A percentile compares a stretch with the other conserved stretches of the same genome.
Conservation (phyloP, 2,797 vertebrate genomes). For the Jordanella pulchra region DNA sequence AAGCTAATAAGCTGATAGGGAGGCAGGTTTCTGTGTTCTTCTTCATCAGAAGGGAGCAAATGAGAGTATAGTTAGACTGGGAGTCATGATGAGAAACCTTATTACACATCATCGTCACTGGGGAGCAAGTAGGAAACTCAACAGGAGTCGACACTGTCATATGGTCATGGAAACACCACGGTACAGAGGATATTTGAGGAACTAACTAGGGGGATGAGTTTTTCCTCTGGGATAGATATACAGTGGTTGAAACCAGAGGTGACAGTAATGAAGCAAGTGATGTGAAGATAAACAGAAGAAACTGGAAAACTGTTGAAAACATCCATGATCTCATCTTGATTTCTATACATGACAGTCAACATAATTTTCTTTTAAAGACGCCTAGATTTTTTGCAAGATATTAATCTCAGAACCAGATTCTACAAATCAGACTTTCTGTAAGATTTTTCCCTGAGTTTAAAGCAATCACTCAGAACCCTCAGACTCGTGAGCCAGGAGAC, state of each 20-base stretch:
- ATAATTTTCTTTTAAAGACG: not conserved
- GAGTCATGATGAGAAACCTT: constrained; percentile 53
- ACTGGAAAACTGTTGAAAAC: constrained; percentile 6
- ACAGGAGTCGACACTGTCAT: constrained; percentile 58
- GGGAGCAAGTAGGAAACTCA: constrained; percentile 57
- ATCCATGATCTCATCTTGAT: not conserved
- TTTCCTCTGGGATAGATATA: constrained; percentile 55
- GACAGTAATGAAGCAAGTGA: constrained; percentile 21
- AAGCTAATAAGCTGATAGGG: constrained; percentile 11
- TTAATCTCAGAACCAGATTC: not conserved
- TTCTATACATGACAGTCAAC: not conserved
- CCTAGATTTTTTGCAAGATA: not conserved
- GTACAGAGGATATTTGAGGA: constrained; percentile 74
- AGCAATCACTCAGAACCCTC: too few relatives aligned
- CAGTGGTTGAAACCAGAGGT: constrained; percentile 33
- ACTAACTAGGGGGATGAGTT: constrained; percentile 50
- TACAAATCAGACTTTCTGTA: too few relatives aligned
- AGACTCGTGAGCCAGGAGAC: too few relatives aligned
- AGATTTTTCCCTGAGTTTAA: too few relatives aligned
- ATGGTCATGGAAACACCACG: constrained; percentile 77
- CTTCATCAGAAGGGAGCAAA: constrained; percentile 33
- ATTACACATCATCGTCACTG: constrained; percentile 40
- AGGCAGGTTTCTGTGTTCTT: constrained; percentile 23
- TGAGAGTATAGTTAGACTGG: constrained; percentile 32
- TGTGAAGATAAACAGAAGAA: constrained; percentile 49